Evolutionary conservation across 2,888 invertebrate genomes (phyloP), one percentile per base, ranked within the genome.

Genomic region (Hirudinaria manillensis): DNA sequence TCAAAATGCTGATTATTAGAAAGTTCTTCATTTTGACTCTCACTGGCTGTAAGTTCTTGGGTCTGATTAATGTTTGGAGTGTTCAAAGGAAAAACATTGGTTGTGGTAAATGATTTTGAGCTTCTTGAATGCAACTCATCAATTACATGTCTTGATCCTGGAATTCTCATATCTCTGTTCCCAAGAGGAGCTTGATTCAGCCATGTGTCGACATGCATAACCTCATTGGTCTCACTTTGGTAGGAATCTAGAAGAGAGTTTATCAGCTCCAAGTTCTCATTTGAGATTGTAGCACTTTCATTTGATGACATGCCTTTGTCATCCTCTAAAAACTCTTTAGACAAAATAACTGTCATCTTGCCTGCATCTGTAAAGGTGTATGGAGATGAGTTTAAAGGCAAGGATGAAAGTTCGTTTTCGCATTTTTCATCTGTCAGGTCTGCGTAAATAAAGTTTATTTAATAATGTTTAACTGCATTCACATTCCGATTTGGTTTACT

Each of bases 261-360:
- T 38, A 72, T 72, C n/a, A 72, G n/a, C 16, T 55, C 53, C 55
- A 72, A 24, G 24, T 72, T 38, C n/a, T 72, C 72, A 32, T 72
- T 55, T 56, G 29, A 36, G 36, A 68, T 68, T 29, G 21, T 19
- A n/a, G 61, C 29, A 29, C 32, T 36, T 68, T 68, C 68, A 34
- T 10, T 68, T 29, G n/a, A n/a, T 32, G 32, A 32, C 13, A 61
- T 70, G 38, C 45, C 29, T 10, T 36, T n/a, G 16, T n/a, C 56
- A 32, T 56, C 72, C 19, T 72, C 72, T 53, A 72, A 27, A 55
- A 72, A 56, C 4, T 72, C 72, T 34, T 56, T 38, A 53, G 72
- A 56, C 36, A 56, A n/a, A 72, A 53, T 72, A 19, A 72, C 36
- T 32, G 53, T 32, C 27, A 56, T 72, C 45, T 51, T 70, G 38